Base-by-base conservation (phyloP, 2,888 invertebrate species). In the Idaea dimidiata region DNA sequence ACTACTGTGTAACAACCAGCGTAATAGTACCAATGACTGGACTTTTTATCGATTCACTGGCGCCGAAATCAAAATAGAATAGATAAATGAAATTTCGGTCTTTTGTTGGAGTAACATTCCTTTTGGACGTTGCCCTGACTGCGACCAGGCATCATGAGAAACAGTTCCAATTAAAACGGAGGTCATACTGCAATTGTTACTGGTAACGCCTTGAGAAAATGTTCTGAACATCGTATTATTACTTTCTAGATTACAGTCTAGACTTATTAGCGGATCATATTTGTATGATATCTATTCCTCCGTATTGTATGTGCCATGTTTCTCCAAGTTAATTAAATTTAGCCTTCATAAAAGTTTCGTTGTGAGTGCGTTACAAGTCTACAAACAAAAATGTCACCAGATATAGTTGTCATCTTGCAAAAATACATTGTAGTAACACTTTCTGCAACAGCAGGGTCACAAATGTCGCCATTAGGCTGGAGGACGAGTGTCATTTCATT, bases 21-120 rank as follows among this genome's bases (percentile, higher is more conserved):
- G 43, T 78, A 81, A 81, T 83, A 67, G 79, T 77, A 69, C 73
- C 78, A 81, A 76, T 86, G 83, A 84, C 83, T 74, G 74, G 75
- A 74, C 69, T 74, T 77, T 84, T 84, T 84, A 43, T 43, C 43
- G 43, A 43, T 43, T 14, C 43, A 43, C 43, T 14, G 63, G 64
- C 69, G 69, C 71, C 71, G 70, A 69, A 70, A 72, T 66, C 67
- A 31, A 67, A 72, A 78, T 43, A 43, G 43, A 43, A 43, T 43
- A 43, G 43, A 43, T 7, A 43, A 43, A 72, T 69, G 67, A 67
- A 69, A 78, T 76, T 74, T 72, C 72, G 54, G 66, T 72, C 70
- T 72, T 70, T 75, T 75, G 72, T 74, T 67, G 66, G 60, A 64
- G 63, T 62, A 57, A 63, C 73, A 76, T 78, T 74, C 76, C 75